phyloP scores from a whole-genome alignment of 2,888 invertebrate genomes.

The Diplolepis rosae region DNA sequence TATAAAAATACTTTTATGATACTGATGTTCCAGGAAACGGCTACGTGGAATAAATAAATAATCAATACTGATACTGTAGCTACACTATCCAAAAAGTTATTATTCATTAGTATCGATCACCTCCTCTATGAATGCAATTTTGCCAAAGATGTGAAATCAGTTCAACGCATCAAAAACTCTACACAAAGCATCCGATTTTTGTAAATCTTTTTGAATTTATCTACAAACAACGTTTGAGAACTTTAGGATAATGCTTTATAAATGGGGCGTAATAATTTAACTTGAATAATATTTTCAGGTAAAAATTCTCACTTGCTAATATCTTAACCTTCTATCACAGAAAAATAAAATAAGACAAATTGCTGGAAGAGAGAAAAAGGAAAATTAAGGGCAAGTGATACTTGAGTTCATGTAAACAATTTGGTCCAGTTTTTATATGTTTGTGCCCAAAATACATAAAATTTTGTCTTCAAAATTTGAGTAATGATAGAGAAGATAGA shows the following conservation, averaged over 20 bases:
- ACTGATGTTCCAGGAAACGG: constrained; percentile 31
- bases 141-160: not conserved
- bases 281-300: not conserved
- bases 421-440: too few relatives aligned
- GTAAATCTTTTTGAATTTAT: not conserved
- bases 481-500: too few relatives aligned
- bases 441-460: too few relatives aligned
- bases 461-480: too few relatives aligned
- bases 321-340: not conserved
- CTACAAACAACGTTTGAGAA: not conserved
- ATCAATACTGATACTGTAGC: constrained; percentile 21
- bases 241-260: not conserved
- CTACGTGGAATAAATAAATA: constrained; percentile 31
- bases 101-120: constrained; percentile 30
- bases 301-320: not conserved
- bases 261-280: not conserved
- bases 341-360: not conserved
- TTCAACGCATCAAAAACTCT: constrained; percentile 18
- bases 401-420: too few relatives aligned
- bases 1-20: constrained; percentile 45
- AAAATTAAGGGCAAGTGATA: too few relatives aligned
- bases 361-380: not conserved
- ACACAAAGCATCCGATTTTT: not conserved
- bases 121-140: constrained; percentile 2
- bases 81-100: constrained; percentile 24